phyloP scores from a whole-genome alignment of 2,113 vertebrate genomes.

The Menura novaehollandiae region DNA sequence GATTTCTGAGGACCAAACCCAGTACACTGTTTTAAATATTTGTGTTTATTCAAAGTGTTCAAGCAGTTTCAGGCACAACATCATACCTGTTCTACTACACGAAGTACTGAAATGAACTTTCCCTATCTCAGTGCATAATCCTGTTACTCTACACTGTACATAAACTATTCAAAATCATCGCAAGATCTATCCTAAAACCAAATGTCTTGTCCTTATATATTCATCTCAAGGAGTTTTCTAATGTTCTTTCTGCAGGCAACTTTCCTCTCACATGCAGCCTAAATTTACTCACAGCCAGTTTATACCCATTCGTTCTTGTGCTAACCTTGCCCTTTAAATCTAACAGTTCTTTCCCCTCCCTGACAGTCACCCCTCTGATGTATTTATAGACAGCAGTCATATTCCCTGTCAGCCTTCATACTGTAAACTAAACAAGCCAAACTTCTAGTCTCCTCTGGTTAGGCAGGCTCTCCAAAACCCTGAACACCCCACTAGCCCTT shows the following conservation, averaged over 20 bases:
- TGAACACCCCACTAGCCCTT: neutral
- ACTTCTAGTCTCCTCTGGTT: neutral
- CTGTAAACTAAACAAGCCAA: slow-evolving; percentile 32
- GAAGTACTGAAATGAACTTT: neutral
- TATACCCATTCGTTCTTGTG: neutral
- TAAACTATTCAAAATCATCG: neutral
- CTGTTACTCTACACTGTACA: neutral
- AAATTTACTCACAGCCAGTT: neutral
- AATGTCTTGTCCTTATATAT: neutral
- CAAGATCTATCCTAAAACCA: neutral
- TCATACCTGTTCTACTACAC: neutral
- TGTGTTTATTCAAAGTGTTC: neutral
- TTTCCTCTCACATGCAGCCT: neutral
- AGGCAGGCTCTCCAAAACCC: neutral
- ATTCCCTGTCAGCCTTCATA: neutral
- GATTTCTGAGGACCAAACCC: neutral
- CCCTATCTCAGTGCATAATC: neutral
- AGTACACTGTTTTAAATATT: neutral
- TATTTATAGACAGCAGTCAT: slow-evolving; percentile 48
- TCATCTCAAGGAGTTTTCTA: neutral
- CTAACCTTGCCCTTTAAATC: slow-evolving; percentile 59
- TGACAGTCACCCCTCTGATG: neutral
- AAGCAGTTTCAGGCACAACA: neutral
- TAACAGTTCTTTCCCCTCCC: neutral
- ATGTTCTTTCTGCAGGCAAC: neutral